Evolutionary conservation across 2,888 invertebrate genomes (phyloP).

Genomic region (Trissolcus brochymenae): DNA sequence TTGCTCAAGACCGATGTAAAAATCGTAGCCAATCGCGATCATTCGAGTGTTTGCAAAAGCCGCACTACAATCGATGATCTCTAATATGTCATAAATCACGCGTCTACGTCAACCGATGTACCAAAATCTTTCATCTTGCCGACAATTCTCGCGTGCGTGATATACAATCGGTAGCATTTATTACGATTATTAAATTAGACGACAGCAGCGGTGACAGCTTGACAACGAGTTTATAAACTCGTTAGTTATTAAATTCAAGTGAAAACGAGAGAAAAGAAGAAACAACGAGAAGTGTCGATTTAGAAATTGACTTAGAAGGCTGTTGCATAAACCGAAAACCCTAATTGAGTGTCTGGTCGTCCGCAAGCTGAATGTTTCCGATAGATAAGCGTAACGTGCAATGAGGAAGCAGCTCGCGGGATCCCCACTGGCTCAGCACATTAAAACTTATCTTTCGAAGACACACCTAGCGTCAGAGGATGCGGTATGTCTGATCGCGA

Average conservation of each 20-base stretch:
- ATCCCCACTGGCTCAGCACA: slow-evolving; percentile 26
- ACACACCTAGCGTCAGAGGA: slow-evolving; percentile 20
- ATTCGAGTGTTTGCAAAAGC: slow-evolving; percentile 38
- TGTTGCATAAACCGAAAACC: slow-evolving; percentile 29
- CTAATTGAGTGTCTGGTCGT: slow-evolving; percentile 35
- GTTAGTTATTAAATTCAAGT: not conserved
- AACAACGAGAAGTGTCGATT: not conserved
- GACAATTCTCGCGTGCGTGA: slow-evolving; percentile 46
- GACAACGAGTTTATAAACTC: slow-evolving; percentile 1
- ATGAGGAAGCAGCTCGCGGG: slow-evolving; percentile 14
- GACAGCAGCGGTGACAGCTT: not conserved
- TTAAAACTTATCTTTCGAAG: slow-evolving; percentile 47
- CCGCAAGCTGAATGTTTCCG: slow-evolving; percentile 41
- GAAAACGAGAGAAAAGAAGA: not conserved
- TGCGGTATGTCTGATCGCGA: slow-evolving; percentile 32
- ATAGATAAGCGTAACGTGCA: slow-evolving; percentile 44
- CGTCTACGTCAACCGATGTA: slow-evolving; percentile 40
- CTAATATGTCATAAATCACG: slow-evolving; percentile 20
- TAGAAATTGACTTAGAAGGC: not conserved
- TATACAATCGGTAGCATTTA: slow-evolving; percentile 46
- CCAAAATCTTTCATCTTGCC: slow-evolving; percentile 43
- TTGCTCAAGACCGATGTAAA: slow-evolving; percentile 56
- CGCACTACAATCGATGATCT: slow-evolving; percentile 20
- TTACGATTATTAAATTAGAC: slow-evolving; percentile 18
- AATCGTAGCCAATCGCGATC: slow-evolving; percentile 52